Evolutionary conservation across 1,140 invertebrate species (phyloP).

Genomic region (Apis laboriosa): DNA sequence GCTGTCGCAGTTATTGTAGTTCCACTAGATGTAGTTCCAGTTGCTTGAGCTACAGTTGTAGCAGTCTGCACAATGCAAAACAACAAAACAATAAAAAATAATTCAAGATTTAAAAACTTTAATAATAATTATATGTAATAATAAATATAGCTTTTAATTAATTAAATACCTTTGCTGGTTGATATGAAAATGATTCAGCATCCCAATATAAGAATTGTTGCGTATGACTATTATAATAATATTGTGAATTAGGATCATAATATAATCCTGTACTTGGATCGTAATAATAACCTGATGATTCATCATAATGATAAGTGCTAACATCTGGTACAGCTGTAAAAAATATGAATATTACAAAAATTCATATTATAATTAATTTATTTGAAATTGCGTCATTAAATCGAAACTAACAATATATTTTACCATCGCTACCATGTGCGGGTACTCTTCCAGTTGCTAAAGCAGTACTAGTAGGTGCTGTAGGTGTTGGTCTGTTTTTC

Average conservation of each 20-base stretch:
- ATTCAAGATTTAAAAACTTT: background rate
- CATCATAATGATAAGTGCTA: slow-evolving; percentile 96
- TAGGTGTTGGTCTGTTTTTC: slow-evolving; percentile 80
- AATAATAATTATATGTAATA: background rate
- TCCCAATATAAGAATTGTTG: slow-evolving; percentile 98
- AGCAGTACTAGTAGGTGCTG: slow-evolving; percentile 78
- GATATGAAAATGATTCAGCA: slow-evolving; percentile 89
- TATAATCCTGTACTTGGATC: slow-evolving; percentile 96
- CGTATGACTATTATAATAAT: slow-evolving; percentile 94
- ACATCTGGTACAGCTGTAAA: slow-evolving; percentile 91
- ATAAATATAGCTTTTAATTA: slow-evolving; percentile 29
- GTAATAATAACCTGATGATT: slow-evolving; percentile 97
- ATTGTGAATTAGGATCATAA: slow-evolving; percentile 97
- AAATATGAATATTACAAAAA: background rate
- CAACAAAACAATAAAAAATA: background rate
- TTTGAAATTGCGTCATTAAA: background rate
- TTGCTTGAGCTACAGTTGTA: slow-evolving; percentile 76
- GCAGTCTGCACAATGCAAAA: slow-evolving; percentile 43
- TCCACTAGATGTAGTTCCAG: slow-evolving; percentile 76
- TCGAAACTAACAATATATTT: slow-evolving; percentile 83
- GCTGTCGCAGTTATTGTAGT: slow-evolving; percentile 63
- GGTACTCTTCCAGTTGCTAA: slow-evolving; percentile 80
- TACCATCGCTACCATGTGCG: slow-evolving; percentile 84
- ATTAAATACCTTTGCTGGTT: slow-evolving; percentile 83
- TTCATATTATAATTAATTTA: background rate